Percentiles rank a stretch among this genome's conserved stretches.
Conservation (phyloP, 2,113 vertebrate genomes). For the Pangasianodon hypophthalmus region DNA sequence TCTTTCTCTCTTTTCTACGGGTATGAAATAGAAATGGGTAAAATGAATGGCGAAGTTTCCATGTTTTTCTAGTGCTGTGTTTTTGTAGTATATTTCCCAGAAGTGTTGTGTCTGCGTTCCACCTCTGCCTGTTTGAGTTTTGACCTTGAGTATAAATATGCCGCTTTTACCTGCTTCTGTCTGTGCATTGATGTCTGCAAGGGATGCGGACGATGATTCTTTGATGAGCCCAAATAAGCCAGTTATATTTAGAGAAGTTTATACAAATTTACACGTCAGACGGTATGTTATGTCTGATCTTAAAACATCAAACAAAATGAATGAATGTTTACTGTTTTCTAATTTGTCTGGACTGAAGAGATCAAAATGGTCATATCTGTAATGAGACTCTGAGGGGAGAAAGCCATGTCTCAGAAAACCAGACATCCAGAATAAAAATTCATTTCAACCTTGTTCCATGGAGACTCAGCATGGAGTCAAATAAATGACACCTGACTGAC, state of each 20-base stretch:
- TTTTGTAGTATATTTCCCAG: background rate
- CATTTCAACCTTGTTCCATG: background rate
- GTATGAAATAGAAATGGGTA: background rate
- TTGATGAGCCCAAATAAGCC: background rate
- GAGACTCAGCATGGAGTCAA: slow-evolving; percentile 7
- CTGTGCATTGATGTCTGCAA: background rate
- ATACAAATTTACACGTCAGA: background rate
- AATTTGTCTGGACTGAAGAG: background rate
- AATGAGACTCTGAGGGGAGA: background rate
- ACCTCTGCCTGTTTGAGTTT: no score
- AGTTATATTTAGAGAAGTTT: background rate
- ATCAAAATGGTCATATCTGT: background rate
- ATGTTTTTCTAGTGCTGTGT: background rate
- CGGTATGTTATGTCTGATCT: background rate
- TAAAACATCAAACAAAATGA: background rate
- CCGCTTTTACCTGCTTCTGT: background rate
- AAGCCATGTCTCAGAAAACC: background rate
- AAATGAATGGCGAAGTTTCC: background rate
- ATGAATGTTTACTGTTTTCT: background rate
- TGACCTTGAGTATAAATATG: background rate
- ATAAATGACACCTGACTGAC: slow-evolving; percentile 24
- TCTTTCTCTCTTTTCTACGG: background rate
- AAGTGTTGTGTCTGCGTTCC: background rate
- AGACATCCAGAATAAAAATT: background rate
- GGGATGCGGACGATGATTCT: background rate